Conservation (phyloP, 2,113 vertebrate genomes). For the Anolis sagrei region DNA sequence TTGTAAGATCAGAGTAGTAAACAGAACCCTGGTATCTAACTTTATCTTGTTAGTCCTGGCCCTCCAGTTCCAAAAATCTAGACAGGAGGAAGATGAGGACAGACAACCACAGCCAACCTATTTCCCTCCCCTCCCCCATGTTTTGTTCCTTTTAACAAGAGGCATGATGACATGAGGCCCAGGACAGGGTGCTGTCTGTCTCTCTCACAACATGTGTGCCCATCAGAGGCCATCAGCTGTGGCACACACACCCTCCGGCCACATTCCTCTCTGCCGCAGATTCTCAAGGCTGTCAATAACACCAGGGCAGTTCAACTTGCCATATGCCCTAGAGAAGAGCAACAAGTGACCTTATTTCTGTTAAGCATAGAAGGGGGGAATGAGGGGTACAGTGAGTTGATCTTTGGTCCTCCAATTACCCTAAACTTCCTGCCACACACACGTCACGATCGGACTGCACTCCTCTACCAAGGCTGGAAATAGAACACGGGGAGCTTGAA, state of each 20-base stretch:
- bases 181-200: not conserved
- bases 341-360: not conserved
- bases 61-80: not conserved
- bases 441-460: no score
- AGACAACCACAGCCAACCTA: not conserved
- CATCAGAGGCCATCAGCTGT: not conserved
- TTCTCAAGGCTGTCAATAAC: not conserved
- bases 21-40: not conserved
- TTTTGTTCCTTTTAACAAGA: not conserved
- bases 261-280: conserved; percentile 10
- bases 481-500: not conserved
- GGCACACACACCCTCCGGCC: not conserved
- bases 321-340: no score
- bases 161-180: not conserved
- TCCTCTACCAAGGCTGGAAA: not conserved
- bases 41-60: not conserved
- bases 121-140: no score
- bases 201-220: not conserved
- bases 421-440: not conserved
- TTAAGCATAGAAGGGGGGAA: not conserved
- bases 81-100: not conserved
- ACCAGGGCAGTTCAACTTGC: not conserved
- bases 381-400: not conserved
- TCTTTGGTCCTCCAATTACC: not conserved
- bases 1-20: not conserved